Percentiles rank a stretch among this genome's conserved stretches.
Conservation (phyloP, 2,113 vertebrate species). For the Maccullochella peelii region DNA sequence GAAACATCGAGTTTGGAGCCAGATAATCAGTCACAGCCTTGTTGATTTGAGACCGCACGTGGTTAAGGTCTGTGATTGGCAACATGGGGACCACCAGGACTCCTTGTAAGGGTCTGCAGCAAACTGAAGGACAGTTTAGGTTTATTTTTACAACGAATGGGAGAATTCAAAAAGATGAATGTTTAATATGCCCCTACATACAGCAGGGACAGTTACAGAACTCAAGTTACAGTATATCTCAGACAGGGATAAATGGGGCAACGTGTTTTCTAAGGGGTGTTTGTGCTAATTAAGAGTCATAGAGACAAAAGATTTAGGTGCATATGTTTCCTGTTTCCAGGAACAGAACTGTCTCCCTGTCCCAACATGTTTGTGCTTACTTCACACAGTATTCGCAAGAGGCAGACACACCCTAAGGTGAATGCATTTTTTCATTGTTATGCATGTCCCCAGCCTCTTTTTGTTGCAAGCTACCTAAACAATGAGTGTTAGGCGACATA, state of each 20-base stretch:
- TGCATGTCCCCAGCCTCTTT: not conserved
- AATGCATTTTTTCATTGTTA: constrained; percentile 21
- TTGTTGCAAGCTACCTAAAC: not conserved
- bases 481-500: not conserved
- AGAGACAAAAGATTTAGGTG: accelerated
- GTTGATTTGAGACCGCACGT: not conserved
- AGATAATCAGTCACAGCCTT: not conserved
- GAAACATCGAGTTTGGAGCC: not conserved
- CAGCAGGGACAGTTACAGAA: not conserved
- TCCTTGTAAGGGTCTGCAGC: not conserved
- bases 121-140: not conserved
- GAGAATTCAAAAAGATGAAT: not conserved
- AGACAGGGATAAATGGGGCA: accelerated
- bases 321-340: constrained; percentile 33
- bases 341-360: constrained; percentile 25
- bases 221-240: not conserved
- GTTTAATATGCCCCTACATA: not conserved
- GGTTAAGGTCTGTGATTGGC: not conserved
- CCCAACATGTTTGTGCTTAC: constrained; percentile 37
- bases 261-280: accelerated
- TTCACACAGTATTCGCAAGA: not conserved
- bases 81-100: not conserved
- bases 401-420: constrained; percentile 63
- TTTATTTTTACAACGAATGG: not conserved
- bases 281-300: not conserved